A percentile compares a stretch with the other conserved stretches of the same genome.
These are phyloP conservation scores for Manis pentadactyla DNA, from an alignment of 2,797 vertebrate species.

Conservation along the genomic window DNA sequence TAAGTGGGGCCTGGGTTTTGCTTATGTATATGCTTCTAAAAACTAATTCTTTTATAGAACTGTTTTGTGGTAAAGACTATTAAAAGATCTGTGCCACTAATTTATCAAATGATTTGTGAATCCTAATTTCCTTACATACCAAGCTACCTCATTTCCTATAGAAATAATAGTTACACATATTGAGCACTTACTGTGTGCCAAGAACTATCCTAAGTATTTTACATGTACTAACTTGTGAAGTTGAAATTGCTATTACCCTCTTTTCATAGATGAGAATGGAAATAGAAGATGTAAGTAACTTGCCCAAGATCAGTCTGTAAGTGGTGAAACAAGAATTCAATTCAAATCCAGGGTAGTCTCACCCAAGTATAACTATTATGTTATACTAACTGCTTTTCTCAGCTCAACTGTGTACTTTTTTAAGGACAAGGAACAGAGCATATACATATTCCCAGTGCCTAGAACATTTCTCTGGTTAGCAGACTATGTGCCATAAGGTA, in stretches of 20 bases:
- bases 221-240: conserved; percentile 6
- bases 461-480: not conserved
- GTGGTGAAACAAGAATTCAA: not conserved
- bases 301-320: not conserved
- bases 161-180: not conserved
- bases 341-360: not conserved
- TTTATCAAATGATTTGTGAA: not conserved
- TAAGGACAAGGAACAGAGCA: not conserved
- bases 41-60: conserved; percentile 44
- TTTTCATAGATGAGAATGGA: not conserved
- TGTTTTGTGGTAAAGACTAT: not conserved
- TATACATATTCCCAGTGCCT: not conserved
- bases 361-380: not conserved
- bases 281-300: not conserved
- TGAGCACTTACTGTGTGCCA: not conserved
- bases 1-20: not conserved
- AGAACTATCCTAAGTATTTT: not conserved
- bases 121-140: not conserved
- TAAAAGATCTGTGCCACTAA: conserved; percentile 39
- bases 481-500: not conserved
- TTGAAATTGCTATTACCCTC: not conserved
- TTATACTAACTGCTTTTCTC: not conserved
- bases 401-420: not conserved
- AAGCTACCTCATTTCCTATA: not conserved
- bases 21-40: conserved; percentile 7